These are phyloP conservation scores for Trissolcus japonicus DNA, from an alignment of 2,888 invertebrate species.

Conservation along the genomic window DNA sequence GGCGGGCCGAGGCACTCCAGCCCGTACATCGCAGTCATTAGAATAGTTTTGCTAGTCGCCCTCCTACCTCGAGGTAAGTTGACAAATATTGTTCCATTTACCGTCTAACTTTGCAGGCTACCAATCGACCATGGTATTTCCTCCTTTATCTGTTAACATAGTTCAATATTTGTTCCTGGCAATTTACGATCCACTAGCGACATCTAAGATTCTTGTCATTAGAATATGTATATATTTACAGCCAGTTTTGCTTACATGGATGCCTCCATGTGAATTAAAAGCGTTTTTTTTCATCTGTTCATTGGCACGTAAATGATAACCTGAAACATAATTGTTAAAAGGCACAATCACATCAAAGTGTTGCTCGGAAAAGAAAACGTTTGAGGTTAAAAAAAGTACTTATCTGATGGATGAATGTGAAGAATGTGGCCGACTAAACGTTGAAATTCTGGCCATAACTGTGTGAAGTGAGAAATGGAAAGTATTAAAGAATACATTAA, in stretches of 20 bases:
- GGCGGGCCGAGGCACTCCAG: constrained; percentile 34
- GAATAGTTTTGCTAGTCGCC: constrained; percentile 69
- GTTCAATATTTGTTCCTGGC: constrained; percentile 6
- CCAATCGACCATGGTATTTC: background rate
- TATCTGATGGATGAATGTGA: background rate
- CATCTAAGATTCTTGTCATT: background rate
- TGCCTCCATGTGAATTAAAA: too few relatives aligned
- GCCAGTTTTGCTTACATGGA: too few relatives aligned
- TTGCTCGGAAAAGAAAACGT: too few relatives aligned
- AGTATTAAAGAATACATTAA: constrained; percentile 24
- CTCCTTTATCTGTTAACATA: constrained; percentile 20
- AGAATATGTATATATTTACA: too few relatives aligned
- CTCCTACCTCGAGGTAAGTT: constrained; percentile 72
- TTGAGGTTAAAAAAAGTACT: too few relatives aligned
- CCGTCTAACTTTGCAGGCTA: constrained; percentile 10
- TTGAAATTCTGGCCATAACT: background rate
- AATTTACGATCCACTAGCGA: background rate
- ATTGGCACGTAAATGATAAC: too few relatives aligned
- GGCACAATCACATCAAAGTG: constrained; percentile 2
- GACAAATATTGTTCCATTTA: constrained; percentile 21
- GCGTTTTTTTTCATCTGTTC: too few relatives aligned
- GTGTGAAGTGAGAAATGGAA: constrained; percentile 6
- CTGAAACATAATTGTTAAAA: too few relatives aligned
- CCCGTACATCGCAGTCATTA: constrained; percentile 66
- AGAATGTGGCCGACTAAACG: background rate